These are phyloP conservation scores for Trachymyrmex septentrionalis DNA, from an alignment of 1,140 invertebrate species.

Conservation along the genomic window DNA sequence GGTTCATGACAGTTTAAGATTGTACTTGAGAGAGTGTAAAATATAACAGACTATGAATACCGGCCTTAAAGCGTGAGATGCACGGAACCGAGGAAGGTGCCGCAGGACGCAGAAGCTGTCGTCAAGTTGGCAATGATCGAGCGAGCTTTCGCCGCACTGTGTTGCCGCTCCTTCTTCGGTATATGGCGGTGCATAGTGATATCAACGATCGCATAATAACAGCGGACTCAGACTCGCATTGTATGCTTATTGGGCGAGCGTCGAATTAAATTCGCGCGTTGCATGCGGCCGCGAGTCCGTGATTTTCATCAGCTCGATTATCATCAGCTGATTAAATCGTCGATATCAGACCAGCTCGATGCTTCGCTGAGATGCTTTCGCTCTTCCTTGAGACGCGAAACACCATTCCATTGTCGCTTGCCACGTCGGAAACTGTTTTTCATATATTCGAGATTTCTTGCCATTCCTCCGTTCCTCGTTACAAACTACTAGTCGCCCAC, in stretches of 20 bases:
- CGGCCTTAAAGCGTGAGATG: not conserved
- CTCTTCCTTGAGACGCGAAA: not conserved
- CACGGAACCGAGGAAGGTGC: not conserved
- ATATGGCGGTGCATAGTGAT: constrained; percentile 45
- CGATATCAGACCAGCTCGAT: not conserved
- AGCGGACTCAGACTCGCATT: not conserved
- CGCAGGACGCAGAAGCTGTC: constrained; percentile 18
- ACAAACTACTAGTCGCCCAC: constrained; percentile 1
- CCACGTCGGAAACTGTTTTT: not conserved
- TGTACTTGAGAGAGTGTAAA: too few relatives aligned
- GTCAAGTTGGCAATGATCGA: constrained; percentile 53
- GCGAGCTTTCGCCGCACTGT: constrained; percentile 38
- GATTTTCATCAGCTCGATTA: constrained; percentile 45
- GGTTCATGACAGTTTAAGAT: too few relatives aligned
- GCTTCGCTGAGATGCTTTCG: too few relatives aligned
- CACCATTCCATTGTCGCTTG: not conserved
- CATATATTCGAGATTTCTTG: not conserved
- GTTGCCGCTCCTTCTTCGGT: constrained; percentile 11
- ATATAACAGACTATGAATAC: too few relatives aligned
- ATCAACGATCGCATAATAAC: constrained; percentile 53
- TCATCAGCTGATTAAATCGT: constrained; percentile 17
- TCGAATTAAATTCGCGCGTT: constrained; percentile 42
- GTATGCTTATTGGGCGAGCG: constrained; percentile 19
- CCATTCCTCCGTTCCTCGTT: constrained; percentile 12
- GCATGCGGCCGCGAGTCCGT: not conserved